These are phyloP conservation scores for Lithophane leautieri DNA, from an alignment of 2,888 invertebrate genomes.

Conservation along the genomic window DNA sequence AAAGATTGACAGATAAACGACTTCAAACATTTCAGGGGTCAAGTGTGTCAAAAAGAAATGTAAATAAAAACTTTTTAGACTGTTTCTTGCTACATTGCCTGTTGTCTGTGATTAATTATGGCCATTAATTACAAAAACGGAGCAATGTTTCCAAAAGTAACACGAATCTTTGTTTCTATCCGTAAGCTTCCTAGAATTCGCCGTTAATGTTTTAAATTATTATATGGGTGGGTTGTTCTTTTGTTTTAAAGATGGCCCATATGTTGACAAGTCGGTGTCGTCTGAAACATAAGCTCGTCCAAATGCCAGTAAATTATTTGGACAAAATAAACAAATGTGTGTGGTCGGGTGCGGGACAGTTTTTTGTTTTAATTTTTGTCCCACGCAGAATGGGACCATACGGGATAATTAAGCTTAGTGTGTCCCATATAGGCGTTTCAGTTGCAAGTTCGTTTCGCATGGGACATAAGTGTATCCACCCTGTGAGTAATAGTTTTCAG, in stretches of 20 bases:
- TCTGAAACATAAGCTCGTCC: slow-evolving; percentile 46
- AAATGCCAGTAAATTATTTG: slow-evolving; percentile 63
- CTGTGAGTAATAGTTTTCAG: not conserved
- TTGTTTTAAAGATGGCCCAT: slow-evolving; percentile 63
- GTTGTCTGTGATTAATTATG: slow-evolving; percentile 43
- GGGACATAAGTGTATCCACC: no score
- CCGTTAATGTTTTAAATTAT: slow-evolving; percentile 43
- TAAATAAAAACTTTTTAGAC: slow-evolving; percentile 36
- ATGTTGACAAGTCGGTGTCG: slow-evolving; percentile 57
- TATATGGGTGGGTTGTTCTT: slow-evolving; percentile 47
- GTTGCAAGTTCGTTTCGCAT: slow-evolving; percentile 13
- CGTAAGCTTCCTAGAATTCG: slow-evolving; percentile 50
- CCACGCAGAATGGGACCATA: not conserved
- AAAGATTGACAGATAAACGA: slow-evolving; percentile 76
- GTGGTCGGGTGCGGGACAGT: slow-evolving; percentile 61
- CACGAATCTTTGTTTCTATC: slow-evolving; percentile 36
- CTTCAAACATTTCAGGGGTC: slow-evolving; percentile 70
- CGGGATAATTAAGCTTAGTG: slow-evolving; percentile 13
- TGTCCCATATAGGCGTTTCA: not conserved
- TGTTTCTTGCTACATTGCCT: slow-evolving; percentile 15
- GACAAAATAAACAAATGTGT: slow-evolving; percentile 68
- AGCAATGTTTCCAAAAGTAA: slow-evolving; percentile 31
- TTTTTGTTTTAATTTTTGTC: slow-evolving; percentile 26
- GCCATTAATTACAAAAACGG: slow-evolving; percentile 36
- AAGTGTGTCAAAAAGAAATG: slow-evolving; percentile 47